These are phyloP conservation scores for Leptopilina syphax DNA, from an alignment of 2,888 invertebrate genomes.

Conservation along the genomic window DNA sequence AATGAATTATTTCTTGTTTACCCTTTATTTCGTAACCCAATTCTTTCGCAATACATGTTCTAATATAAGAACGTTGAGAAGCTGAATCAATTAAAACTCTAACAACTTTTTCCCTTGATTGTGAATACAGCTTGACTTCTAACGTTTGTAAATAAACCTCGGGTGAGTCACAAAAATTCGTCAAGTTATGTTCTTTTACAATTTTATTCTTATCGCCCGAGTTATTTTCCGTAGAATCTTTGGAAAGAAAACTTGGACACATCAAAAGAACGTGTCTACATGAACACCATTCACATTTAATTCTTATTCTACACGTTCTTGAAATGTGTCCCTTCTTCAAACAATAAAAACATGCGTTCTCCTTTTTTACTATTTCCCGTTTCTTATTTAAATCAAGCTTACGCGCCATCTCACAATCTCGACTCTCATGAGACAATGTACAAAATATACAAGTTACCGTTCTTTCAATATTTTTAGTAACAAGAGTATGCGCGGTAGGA, in stretches of 20 bases:
- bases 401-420: conserved; percentile 53
- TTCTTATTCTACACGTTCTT: conserved; percentile 52
- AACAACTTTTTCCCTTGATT: conserved; percentile 33
- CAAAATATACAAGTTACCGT: conserved; percentile 52
- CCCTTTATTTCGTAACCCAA: conserved; percentile 46
- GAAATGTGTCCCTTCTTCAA: conserved; percentile 55
- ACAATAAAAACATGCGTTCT: conserved; percentile 59
- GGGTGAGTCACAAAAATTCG: not conserved
- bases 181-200: conserved; percentile 8
- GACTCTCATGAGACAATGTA: conserved; percentile 49
- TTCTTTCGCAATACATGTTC: conserved; percentile 42
- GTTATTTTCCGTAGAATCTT: not conserved
- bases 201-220: not conserved
- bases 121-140: conserved; percentile 40
- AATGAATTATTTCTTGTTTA: conserved; percentile 44
- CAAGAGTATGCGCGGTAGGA: not conserved
- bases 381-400: conserved; percentile 52
- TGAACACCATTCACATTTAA: conserved; percentile 59
- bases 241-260: conserved; percentile 52
- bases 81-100: conserved; percentile 54
- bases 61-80: conserved; percentile 56
- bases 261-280: conserved; percentile 57
- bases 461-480: not conserved
- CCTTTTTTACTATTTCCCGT: conserved; percentile 46
- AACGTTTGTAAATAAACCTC: conserved; percentile 16